A percentile compares a stretch with the other conserved stretches of the same genome.
Conservation (phyloP, 2,113 vertebrate species). For the Hystrix cristata region DNA sequence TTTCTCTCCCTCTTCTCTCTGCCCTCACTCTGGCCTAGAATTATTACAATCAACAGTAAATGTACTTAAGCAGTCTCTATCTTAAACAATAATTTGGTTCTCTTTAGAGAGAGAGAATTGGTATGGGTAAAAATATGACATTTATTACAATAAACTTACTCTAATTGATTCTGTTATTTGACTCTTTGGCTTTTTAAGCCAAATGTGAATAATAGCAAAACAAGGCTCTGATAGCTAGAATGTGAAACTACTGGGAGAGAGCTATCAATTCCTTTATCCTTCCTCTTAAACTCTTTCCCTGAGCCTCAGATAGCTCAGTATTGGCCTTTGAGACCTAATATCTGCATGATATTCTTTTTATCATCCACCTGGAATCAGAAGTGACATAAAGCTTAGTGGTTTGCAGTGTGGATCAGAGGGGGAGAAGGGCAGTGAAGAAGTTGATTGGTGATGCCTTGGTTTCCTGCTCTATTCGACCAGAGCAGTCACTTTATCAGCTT, state of each 20-base stretch:
- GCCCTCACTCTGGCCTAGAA: neutral
- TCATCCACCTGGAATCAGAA: neutral
- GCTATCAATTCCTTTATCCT: neutral
- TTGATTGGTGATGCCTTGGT: neutral
- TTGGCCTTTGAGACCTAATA: neutral
- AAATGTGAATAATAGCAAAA: neutral
- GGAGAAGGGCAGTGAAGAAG: neutral
- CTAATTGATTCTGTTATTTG: conserved; percentile 4
- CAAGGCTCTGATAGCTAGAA: neutral
- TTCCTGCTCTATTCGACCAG: neutral
- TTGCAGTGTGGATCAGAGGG: neutral
- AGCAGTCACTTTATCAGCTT: neutral
- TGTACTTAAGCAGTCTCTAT: neutral
- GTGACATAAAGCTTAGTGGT: neutral
- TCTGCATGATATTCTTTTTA: neutral
- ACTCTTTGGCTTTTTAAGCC: neutral
- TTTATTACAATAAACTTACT: conserved; percentile 17
- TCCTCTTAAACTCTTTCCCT: neutral
- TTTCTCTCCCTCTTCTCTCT: neutral
- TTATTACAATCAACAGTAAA: conserved; percentile 40
- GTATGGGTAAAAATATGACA: neutral
- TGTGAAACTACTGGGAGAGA: neutral
- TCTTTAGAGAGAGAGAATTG: neutral
- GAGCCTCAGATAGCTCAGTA: neutral
- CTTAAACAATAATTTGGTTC: neutral